Evolutionary conservation across 2,797 vertebrate genomes (phyloP), one percentile per base, ranked within the genome.

Genomic region (Microctenopoma stevenorrisi): DNA sequence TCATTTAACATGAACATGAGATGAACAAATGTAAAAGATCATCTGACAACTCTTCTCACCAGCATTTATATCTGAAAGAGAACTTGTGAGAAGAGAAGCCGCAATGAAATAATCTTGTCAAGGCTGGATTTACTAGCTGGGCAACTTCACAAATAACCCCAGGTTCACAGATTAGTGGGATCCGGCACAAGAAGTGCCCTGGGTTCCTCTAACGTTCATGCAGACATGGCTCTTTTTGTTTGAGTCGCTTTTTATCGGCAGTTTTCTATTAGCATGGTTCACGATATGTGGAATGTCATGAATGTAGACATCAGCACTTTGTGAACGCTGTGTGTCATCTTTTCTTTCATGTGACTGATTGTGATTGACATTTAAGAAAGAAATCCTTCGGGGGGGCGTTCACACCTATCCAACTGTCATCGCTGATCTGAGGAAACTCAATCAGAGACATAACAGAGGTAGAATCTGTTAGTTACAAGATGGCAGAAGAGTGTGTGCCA

Each of bases 341-440:
- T 58, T 52, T 43, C 30, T 58, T 52, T 43, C 30, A 64, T 46
- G 28, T 42, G 26, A 9, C 5, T 38, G 50, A 68, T 38, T 11
- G 5, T 66, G 37, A 30, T 40, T 49, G 47, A 51, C 42, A n/a
- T 50, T 52, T 13, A 25, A 50, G n/a, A n/a, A 6, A 42, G 9
- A 44, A 46, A 18, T 61, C 62, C 49, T 44, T n/a, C 7, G 14
- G 9, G 13, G 26, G n/a, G 16, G 25, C 38, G 54, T 37, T 49
- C 11, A 33, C 13, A 35, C 71, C 28, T 60, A 37, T 53, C 30
- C 13, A 22, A 40, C 26, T 64, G n/a, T 53, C 63, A 38, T 49
- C 63, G 40, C 8, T 28, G 26, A 69, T 66, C 47, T 56, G 49
- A 72, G 55, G 46, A 55, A 58, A 56, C 16, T 25, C 11, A 67